Evolutionary conservation across 2,888 invertebrate genomes (phyloP), one percentile per base, ranked within the genome.

Genomic region (Gibbula magus): DNA sequence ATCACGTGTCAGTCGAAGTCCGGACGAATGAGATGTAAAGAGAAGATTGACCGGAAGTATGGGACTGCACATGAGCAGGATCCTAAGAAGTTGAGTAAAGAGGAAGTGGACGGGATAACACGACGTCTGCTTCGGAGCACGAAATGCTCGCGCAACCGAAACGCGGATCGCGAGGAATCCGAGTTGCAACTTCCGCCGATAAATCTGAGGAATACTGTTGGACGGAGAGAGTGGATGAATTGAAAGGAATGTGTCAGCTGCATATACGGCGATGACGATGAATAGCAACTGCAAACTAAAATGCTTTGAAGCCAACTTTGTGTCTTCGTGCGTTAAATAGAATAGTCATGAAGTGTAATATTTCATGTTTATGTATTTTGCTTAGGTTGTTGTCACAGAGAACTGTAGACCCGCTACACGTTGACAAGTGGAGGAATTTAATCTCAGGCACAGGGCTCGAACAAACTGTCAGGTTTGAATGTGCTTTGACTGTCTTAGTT

Each of bases 1-100:
- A 88, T 75, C 87, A 0, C 80, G 85, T 8, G 88, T 87, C 13
- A 88, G 88, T 79, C 79, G 83, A 74, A 76, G 3, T 61, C 61
- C n/a, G 61, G 25, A 0, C 61, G 61, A 25, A 61, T 25, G 29
- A 25, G 61, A 13, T 61, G 61, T 29, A 61, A 29, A 29, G 61
- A 61, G 61, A 61, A 61, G 10, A 13, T 61, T 29, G 61, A 25
- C 61, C 18, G 29, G 16, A 45, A 45, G 45, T 45, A 45, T 45
- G 45, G 45, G 1, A 13, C 13, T 45, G 45, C 5, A 13, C 45
- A 45, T 45, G 13, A 61, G 16, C 22, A 8, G 39, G 35, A 20
- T 54, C n/a, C 22, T 53, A 54, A 73, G 75, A 75, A 29, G 32
- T 20, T 25, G 56, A 25, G 22, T 35, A 32, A 52, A 73, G 73